Conservation (phyloP, 2,113 vertebrate genomes). For the Oreotrochilus melanogaster region DNA sequence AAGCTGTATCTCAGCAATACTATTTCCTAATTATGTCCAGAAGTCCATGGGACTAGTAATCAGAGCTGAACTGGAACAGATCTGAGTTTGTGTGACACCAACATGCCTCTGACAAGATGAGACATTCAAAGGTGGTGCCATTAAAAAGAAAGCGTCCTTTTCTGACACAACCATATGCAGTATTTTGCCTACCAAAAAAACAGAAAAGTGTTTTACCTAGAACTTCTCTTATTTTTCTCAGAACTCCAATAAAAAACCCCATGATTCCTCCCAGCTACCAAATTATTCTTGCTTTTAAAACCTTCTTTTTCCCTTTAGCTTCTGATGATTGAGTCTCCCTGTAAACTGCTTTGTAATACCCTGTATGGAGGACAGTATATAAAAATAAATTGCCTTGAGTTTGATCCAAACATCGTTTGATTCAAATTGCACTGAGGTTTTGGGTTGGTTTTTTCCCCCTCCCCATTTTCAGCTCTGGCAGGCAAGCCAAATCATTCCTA, state of each 20-base stretch:
- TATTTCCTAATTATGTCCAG: background rate
- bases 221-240: background rate
- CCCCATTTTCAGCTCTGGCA: conserved; percentile 1
- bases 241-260: background rate
- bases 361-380: conserved; percentile 42
- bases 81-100: background rate
- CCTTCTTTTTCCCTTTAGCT: conserved; percentile 21
- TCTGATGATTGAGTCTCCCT: conserved; percentile 49
- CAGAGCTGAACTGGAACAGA: background rate
- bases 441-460: background rate
- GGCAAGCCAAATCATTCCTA: conserved; percentile 29
- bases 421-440: conserved; percentile 44
- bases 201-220: background rate
- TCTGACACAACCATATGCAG: background rate
- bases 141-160: background rate
- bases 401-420: conserved; percentile 62
- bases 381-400: conserved; percentile 60
- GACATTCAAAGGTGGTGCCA: background rate
- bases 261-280: background rate
- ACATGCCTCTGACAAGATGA: background rate
- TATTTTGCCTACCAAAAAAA: background rate
- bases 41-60: background rate
- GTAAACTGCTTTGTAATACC: conserved; percentile 52
- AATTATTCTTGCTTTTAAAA: conserved; percentile 40
- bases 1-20: background rate